Percentiles rank a stretch among this genome's conserved stretches.
Evolutionary conservation across 2,888 invertebrate genomes (phyloP).

Genomic region (Dryobota labecula): DNA sequence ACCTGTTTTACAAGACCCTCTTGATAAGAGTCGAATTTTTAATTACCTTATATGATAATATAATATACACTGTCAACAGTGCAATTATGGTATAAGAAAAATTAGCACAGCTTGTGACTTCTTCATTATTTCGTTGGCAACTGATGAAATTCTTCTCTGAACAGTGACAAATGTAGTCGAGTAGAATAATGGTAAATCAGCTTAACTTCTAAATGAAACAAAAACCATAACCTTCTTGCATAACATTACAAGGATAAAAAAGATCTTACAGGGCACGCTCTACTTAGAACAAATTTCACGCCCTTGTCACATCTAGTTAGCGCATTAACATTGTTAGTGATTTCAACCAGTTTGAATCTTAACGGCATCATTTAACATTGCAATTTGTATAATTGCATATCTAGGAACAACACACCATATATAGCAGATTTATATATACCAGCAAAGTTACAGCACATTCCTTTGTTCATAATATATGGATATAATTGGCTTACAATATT

Average conservation of each 20-base stretch:
- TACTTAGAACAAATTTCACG: slow-evolving; percentile 67
- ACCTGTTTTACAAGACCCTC: slow-evolving; percentile 46
- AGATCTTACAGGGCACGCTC: slow-evolving; percentile 61
- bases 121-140: slow-evolving; percentile 13
- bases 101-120: not conserved
- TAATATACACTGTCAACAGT: slow-evolving; percentile 21
- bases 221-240: slow-evolving; percentile 36
- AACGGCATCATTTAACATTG: slow-evolving; percentile 71
- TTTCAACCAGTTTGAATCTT: slow-evolving; percentile 72
- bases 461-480: slow-evolving; percentile 60
- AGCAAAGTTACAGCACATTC: slow-evolving; percentile 52
- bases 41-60: slow-evolving; percentile 37
- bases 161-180: not conserved
- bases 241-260: slow-evolving; percentile 48
- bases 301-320: slow-evolving; percentile 73
- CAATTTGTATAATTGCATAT: slow-evolving; percentile 72
- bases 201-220: slow-evolving; percentile 9
- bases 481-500: slow-evolving; percentile 49
- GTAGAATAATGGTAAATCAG: slow-evolving; percentile 5
- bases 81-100: slow-evolving; percentile 14
- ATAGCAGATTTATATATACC: slow-evolving; percentile 47
- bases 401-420: slow-evolving; percentile 65
- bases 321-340: slow-evolving; percentile 54
- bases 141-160: not conserved
- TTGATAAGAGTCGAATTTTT: slow-evolving; percentile 39